Evolutionary conservation across 2,113 vertebrate species (phyloP).

Genomic region (Bufo gargarizans): DNA sequence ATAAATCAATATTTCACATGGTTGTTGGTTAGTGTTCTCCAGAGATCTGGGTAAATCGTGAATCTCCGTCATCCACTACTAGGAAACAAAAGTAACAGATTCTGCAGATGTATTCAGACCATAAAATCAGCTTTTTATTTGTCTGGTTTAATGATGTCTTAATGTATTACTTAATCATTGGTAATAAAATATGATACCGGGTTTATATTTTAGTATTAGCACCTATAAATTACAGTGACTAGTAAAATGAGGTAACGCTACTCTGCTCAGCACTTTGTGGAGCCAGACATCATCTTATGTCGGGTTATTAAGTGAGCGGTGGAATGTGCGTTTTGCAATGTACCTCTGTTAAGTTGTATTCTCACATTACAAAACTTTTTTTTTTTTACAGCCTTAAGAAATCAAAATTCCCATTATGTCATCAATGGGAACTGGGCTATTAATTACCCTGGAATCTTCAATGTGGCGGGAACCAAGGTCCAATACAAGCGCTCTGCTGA

Average conservation of each 20-base stretch:
- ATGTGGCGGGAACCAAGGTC: constrained; percentile 81
- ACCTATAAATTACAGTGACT: constrained; percentile 19
- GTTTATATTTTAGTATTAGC: constrained; percentile 11
- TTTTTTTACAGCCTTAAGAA: constrained; percentile 76
- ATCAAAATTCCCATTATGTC: constrained; percentile 79
- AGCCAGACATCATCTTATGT: constrained; percentile 18
- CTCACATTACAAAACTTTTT: neutral
- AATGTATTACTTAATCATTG: constrained; percentile 36
- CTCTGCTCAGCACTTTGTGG: constrained; percentile 15
- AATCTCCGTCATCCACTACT: neutral
- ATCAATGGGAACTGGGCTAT: constrained; percentile 91
- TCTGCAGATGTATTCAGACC: neutral
- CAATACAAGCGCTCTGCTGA: constrained; percentile 79
- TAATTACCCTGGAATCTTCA: constrained; percentile 82
- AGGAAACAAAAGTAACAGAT: neutral
- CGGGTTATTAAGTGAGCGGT: constrained; percentile 20
- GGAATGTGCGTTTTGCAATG: constrained; percentile 11
- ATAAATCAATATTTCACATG: neutral
- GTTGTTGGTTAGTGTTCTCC: neutral
- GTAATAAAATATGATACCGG: constrained; percentile 18
- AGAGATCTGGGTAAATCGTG: neutral
- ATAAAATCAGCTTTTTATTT: constrained; percentile 2
- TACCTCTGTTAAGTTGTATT: neutral
- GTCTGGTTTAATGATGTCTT: neutral
- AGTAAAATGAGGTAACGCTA: constrained; percentile 2